Evolutionary conservation across 2,888 invertebrate genomes (phyloP), one percentile per base, ranked within the genome.

Genomic region (Aphidius colemani): DNA sequence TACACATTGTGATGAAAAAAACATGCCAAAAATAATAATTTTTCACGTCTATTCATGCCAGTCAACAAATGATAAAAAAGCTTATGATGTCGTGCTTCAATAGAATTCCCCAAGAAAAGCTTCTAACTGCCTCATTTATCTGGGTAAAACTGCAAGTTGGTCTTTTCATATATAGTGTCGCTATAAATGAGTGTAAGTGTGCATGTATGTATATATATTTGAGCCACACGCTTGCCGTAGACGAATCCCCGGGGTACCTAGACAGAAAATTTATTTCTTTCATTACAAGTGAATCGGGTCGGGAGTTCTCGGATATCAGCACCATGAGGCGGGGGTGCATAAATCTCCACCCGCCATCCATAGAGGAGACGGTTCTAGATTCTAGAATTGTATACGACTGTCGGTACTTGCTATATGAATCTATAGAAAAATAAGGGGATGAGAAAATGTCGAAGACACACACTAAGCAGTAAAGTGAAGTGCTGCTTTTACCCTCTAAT

Each of bases 221-320:
- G 30, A 30, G 30, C 68, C 69, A 59, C 66, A 64, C 67, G 66
- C 53, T 71, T 69, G 70, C 72, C 74, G 71, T 75, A 18, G 1
- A 53, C 13, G 30, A 71, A 74, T 76, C 75, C 74, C 72, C 65
- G 70, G 70, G 72, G 71, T 69, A 70, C 63, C 68, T 70, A 70
- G 64, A 72, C 68, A 74, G 77, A 78, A 75, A 81, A 82, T 82
- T 81, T 81, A 82, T 82, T 82, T 81, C 82, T 82, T 81, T 81
- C 82, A 82, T 81, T 82, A 82, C 80, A 77, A 75, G 78, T 76
- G 73, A 73, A 80, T 74, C 78, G 75, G 77, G 75, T 78, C 77
- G 78, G 78, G 78, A 79, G 80, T 80, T 80, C 81, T 80, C 76
- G 79, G 79, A 79, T 82, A 81, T 81, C 82, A 80, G 77, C 76